Evolutionary conservation across 2,888 invertebrate genomes (phyloP).

Genomic region (Agrochola circellaris): DNA sequence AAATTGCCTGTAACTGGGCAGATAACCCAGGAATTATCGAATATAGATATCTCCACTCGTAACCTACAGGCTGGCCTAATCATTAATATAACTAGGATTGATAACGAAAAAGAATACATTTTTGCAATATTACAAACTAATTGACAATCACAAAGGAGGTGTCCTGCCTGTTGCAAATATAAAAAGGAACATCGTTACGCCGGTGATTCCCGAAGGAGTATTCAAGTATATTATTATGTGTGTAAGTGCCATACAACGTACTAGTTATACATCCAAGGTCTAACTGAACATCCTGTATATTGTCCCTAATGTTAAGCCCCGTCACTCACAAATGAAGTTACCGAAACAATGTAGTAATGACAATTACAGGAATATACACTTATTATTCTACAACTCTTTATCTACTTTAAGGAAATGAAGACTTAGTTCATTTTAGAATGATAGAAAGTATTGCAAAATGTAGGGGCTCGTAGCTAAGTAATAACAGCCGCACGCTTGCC

Average conservation of each 20-base stretch:
- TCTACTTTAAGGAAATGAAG: background rate
- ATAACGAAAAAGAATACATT: background rate
- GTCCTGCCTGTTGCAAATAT: background rate
- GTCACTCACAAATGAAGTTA: constrained; percentile 12
- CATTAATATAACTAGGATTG: background rate
- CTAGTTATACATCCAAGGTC: background rate
- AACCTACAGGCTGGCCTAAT: background rate
- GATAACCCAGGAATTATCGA: background rate
- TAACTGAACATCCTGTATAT: constrained; percentile 22
- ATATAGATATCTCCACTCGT: background rate
- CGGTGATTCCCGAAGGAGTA: constrained; percentile 2
- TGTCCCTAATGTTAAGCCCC: constrained; percentile 2
- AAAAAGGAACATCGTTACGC: constrained; percentile 12
- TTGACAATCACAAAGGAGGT: background rate
- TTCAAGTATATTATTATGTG: constrained; percentile 5
- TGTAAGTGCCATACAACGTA: background rate
- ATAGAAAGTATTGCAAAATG: background rate
- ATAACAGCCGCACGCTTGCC: background rate
- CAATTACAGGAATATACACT: background rate
- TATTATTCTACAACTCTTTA: background rate
- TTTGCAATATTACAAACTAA: background rate
- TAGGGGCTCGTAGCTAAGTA: too few species aligned
- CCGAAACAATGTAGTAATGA: constrained; percentile 20
- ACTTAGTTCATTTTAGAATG: background rate
- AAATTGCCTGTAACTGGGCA: background rate